Conservation (phyloP, 2,797 vertebrate species). For the Argya squamiceps region DNA sequence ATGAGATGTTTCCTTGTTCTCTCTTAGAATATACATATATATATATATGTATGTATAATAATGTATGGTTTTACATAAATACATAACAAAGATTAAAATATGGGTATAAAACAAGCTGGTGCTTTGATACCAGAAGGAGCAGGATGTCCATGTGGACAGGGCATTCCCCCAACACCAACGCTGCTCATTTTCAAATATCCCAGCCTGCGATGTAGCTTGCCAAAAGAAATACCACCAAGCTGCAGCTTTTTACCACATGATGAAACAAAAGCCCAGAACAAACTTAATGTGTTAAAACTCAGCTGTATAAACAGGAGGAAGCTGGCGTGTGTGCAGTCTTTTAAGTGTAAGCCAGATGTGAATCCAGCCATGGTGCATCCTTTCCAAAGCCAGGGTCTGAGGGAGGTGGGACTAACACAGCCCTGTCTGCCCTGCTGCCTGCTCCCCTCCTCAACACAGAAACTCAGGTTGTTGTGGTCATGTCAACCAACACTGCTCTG, state of each 20-base stretch:
- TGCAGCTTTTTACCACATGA: background rate
- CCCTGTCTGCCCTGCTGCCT: background rate
- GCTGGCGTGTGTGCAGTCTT: background rate
- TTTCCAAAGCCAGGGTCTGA: background rate
- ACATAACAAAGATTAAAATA: background rate
- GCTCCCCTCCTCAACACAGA: background rate
- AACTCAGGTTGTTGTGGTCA: accelerated
- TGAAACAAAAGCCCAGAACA: constrained; percentile 42
- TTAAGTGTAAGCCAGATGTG: background rate
- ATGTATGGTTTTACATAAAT: background rate
- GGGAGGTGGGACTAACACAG: background rate
- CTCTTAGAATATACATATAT: background rate
- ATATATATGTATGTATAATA: background rate
- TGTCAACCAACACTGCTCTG: background rate
- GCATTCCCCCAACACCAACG: accelerated
- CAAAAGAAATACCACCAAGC: constrained; percentile 13
- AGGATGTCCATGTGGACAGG: background rate
- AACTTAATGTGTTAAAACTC: background rate
- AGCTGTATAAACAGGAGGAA: constrained; percentile 10
- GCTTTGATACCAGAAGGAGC: background rate
- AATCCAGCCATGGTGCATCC: background rate
- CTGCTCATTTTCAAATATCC: background rate
- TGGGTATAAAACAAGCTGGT: background rate
- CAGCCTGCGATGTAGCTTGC: accelerated
- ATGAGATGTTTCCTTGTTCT: background rate